phyloP scores from a whole-genome alignment of 2,797 vertebrate genomes.

The Delichon dasypus region DNA sequence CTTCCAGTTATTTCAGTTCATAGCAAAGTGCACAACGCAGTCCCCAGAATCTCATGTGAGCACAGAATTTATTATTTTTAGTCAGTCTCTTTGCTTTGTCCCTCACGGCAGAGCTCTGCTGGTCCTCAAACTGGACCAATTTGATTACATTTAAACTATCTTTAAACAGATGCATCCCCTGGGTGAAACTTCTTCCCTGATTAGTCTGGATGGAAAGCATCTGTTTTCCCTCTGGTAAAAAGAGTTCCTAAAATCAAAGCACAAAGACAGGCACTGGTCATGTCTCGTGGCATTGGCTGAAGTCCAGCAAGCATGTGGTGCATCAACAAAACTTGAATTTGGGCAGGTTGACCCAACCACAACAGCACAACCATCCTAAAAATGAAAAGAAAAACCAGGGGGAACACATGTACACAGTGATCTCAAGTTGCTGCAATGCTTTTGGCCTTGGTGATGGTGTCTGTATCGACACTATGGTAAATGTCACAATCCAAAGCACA shows the following conservation, averaged over 20 bases:
- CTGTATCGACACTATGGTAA: neutral
- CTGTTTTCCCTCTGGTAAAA: slow-evolving; percentile 53
- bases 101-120: slow-evolving; percentile 20
- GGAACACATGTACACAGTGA: neutral
- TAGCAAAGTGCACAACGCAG: neutral
- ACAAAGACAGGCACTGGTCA: neutral
- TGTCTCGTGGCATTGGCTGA: neutral
- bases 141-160: slow-evolving; percentile 60
- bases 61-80: neutral
- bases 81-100: neutral
- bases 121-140: slow-evolving; percentile 43
- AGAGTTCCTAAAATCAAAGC: slow-evolving; percentile 48
- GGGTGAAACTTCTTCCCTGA: slow-evolving; percentile 58
- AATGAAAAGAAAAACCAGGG: neutral
- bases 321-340: neutral
- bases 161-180: slow-evolving; percentile 39
- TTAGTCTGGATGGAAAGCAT: slow-evolving; percentile 61
- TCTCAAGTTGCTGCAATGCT: neutral
- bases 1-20: slow-evolving; percentile 11
- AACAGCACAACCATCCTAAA: neutral
- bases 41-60: neutral
- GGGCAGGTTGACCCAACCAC: neutral
- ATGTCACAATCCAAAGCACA: neutral
- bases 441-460: neutral
- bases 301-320: neutral